Evolutionary conservation across 2,888 invertebrate species (phyloP).

Genomic region (Tromatobia lineatoria): DNA sequence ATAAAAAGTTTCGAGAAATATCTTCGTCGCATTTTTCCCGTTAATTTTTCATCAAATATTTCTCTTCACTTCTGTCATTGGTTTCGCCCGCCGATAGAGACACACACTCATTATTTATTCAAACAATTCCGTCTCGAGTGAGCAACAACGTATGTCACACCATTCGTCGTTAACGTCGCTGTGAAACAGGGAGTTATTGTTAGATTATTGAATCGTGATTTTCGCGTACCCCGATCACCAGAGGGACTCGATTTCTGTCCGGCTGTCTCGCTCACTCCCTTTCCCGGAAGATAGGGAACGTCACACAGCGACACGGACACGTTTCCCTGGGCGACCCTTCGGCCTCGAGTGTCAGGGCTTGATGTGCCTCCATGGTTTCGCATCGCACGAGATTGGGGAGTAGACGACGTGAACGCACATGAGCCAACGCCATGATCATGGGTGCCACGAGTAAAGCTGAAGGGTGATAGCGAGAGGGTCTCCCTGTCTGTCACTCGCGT

Average conservation of each 20-base stretch:
- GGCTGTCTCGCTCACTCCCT: slow-evolving; percentile 1
- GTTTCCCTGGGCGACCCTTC: slow-evolving; percentile 61
- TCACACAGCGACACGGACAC: slow-evolving; percentile 63
- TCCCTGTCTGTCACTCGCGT: slow-evolving; percentile 76
- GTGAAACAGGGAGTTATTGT: slow-evolving; percentile 35
- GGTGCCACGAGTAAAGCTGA: slow-evolving; percentile 62
- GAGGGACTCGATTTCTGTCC: slow-evolving; percentile 23
- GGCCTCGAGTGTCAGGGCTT: slow-evolving; percentile 70
- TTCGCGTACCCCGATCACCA: slow-evolving; percentile 19
- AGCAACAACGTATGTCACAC: slow-evolving; percentile 10
- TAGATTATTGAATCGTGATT: slow-evolving; percentile 61
- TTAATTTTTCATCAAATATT: background rate
- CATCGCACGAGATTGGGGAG: slow-evolving; percentile 66
- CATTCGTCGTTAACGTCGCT: background rate
- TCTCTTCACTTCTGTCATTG: background rate
- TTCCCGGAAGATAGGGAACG: slow-evolving; percentile 38
- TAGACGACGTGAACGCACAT: slow-evolving; percentile 28
- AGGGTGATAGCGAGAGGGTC: slow-evolving; percentile 49
- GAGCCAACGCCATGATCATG: slow-evolving; percentile 57
- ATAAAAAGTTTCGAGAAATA: background rate
- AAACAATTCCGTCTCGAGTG: slow-evolving; percentile 9
- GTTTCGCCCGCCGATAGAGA: background rate
- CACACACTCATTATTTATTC: slow-evolving; percentile 17
- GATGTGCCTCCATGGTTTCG: slow-evolving; percentile 75
- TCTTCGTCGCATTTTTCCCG: background rate